phyloP scores from a whole-genome alignment of 2,113 vertebrate genomes.

The Eclectus roratus region DNA sequence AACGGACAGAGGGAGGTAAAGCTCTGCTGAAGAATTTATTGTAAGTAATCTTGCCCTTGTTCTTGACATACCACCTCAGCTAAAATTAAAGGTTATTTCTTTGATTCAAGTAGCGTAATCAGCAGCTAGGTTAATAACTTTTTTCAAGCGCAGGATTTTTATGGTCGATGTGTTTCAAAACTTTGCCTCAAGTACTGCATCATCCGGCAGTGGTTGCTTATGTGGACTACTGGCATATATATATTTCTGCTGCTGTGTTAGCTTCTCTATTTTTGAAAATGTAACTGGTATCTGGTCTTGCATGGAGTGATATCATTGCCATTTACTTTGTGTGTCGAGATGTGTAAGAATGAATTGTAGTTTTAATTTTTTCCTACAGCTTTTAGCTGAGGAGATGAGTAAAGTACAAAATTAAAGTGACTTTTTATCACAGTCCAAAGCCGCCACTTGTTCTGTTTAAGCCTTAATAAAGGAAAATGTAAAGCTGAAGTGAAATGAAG shows the following conservation, averaged over 20 bases:
- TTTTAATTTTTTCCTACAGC: background rate
- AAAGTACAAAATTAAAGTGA: background rate
- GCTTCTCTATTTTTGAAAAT: background rate
- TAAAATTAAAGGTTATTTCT: slow-evolving; percentile 2
- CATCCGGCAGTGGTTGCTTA: background rate
- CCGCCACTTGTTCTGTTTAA: background rate
- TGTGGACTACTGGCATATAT: rapidly evolving
- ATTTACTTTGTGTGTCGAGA: background rate
- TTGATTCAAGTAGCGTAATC: background rate
- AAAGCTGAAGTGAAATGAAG: slow-evolving; percentile 1
- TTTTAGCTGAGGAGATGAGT: background rate
- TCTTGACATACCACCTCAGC: background rate
- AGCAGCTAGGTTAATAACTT: background rate
- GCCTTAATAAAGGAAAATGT: slow-evolving; percentile 10
- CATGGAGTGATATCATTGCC: background rate
- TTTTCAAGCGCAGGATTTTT: background rate
- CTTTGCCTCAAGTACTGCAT: background rate
- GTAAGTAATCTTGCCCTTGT: background rate
- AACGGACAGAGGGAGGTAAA: background rate
- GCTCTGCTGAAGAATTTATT: background rate
- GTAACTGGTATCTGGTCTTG: background rate
- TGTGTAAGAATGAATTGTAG: background rate
- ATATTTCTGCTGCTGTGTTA: background rate
- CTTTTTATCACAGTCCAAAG: background rate
- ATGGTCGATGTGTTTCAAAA: background rate